These are phyloP conservation scores for Phymatocera aterrima DNA, from an alignment of 2,888 invertebrate species.

Conservation along the genomic window DNA sequence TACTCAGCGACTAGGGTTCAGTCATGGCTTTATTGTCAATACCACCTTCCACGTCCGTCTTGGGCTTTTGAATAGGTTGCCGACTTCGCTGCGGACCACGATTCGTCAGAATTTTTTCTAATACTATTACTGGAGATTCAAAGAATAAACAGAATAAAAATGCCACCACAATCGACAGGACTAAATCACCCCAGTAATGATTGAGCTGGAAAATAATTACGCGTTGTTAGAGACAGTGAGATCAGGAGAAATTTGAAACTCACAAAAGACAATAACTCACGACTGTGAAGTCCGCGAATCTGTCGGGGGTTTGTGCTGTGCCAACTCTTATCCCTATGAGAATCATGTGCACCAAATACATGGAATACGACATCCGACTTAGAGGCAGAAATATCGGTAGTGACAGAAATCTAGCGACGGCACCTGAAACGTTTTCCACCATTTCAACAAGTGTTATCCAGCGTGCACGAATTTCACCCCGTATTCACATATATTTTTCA, in stretches of 20 bases:
- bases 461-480: conserved; percentile 51
- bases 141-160: conserved; percentile 48
- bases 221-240: neutral
- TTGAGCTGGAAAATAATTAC: conserved; percentile 40
- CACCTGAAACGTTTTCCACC: conserved; percentile 56
- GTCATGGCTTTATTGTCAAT: neutral
- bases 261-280: neutral
- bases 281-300: neutral
- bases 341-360: conserved; percentile 58
- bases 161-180: conserved; percentile 39
- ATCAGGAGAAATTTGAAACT: too few relatives aligned
- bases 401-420: conserved; percentile 54
- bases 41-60: neutral
- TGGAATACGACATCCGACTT: conserved; percentile 58
- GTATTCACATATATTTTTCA: conserved; percentile 26
- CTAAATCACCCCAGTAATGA: conserved; percentile 46
- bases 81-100: neutral
- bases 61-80: neutral
- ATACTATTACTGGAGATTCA: conserved; percentile 51
- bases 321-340: conserved; percentile 50
- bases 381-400: conserved; percentile 55
- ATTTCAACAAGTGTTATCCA: too few relatives aligned
- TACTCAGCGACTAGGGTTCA: neutral
- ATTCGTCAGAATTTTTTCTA: conserved; percentile 49
- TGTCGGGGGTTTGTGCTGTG: neutral